Base-by-base conservation (phyloP, 2,113 vertebrate genomes). In the Columba livia region DNA sequence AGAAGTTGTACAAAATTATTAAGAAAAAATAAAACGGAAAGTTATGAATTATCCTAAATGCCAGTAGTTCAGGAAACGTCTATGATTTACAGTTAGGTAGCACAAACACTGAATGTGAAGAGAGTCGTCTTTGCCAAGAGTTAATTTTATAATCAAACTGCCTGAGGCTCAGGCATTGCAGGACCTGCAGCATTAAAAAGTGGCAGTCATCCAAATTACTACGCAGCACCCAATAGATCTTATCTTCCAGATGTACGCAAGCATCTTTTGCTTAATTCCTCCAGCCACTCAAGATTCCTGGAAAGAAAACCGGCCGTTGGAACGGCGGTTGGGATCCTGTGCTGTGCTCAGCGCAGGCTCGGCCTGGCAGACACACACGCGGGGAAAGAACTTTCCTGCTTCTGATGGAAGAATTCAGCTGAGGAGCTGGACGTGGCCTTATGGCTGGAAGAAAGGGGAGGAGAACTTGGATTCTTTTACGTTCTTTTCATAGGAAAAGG, bases 61-160 rank as follows among this genome's bases (percentile, higher is more conserved):
- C 25, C 3, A 0, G 51, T 51, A 92, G 72, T 44, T 92, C 57
- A 78, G 75, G 51, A 93, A 90, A 81, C 21, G 20, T 31, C 71
- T 83, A 8, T 50, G 61, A 90, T 92, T 92, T 81, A 88, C 53
- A 79, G 69, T 47, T 32, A 74, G 40, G 65, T 44, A 92, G 83
- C 85, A 92, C 73, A 90, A 90, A 94, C 38, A 73, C 23, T 77
- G 66, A 17, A 84, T 6, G 8, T 67, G 26, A 56, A 86, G 70
- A 84, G 24, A 94, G 44, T 21, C 32, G 34, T 26, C 38, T 69
- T 57, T 89, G 91, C 91, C 85, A 95, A 90, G 69, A 93, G 40
- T 42, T 61, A 77, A 57, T 90, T 90, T 90, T 88, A 79, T 26
- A 84, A 90, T 47, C 83, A 75, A 78, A 81, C 38, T 25, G 3